Conservation (phyloP, 2,113 vertebrate species). For the Oxyruncus cristatus region DNA sequence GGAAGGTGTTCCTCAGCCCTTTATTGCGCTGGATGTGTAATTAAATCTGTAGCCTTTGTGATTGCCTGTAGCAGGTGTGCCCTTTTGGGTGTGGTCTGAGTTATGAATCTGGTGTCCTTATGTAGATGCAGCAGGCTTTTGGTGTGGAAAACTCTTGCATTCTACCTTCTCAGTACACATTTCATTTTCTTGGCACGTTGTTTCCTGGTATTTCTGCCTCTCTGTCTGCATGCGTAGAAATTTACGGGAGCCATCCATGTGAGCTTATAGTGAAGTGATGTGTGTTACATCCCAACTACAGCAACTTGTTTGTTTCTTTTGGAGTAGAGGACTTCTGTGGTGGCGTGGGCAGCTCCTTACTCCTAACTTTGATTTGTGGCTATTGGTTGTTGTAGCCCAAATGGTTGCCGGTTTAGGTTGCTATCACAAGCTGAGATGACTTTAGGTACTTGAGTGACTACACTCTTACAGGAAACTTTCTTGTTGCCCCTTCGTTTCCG, state of each 20-base stretch:
- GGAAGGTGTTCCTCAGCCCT: not conserved
- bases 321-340: not conserved
- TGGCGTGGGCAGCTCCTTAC: accelerated
- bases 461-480: not conserved
- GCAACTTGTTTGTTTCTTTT: not conserved
- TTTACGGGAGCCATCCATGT: too few relatives aligned
- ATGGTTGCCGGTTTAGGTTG: not conserved
- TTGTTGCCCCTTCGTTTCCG: not conserved
- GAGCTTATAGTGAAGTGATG: not conserved
- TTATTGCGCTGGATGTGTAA: not conserved
- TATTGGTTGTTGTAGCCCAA: not conserved
- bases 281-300: not conserved
- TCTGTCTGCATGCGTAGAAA: not conserved
- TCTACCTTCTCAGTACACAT: not conserved
- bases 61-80: not conserved
- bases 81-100: not conserved
- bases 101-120: not conserved
- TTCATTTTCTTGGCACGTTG: not conserved
- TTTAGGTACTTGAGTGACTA: not conserved
- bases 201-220: not conserved
- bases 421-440: not conserved
- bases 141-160: not conserved
- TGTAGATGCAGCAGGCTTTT: not conserved
- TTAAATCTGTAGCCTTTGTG: not conserved
- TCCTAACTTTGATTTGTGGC: not conserved